Evolutionary conservation across 92 coral and sea anemone species (phyloP).

Genomic region (Hydrozoanthus gracilis): DNA sequence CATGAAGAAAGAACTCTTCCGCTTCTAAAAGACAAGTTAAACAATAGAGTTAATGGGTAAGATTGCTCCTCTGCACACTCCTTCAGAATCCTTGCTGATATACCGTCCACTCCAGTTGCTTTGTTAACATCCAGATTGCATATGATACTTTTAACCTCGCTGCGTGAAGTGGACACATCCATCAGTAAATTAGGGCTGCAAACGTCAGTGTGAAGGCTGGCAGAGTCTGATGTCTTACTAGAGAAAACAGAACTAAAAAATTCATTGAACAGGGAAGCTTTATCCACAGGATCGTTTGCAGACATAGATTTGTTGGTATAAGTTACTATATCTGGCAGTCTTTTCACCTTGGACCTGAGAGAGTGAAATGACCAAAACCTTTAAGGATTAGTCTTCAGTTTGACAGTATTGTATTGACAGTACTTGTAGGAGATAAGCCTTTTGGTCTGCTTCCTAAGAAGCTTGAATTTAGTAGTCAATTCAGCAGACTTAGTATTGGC

Average conservation of each 20-base stretch:
- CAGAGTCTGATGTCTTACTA: conserved; percentile 30
- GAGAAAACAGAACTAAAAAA: conserved; percentile 44
- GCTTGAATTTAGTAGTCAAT: conserved; percentile 51
- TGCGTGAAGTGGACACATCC: conserved; percentile 46
- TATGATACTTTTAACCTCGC: conserved; percentile 43
- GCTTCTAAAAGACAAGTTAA: conserved; percentile 38
- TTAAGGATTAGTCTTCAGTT: conserved; percentile 42
- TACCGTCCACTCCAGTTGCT: conserved; percentile 61
- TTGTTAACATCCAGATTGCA: conserved; percentile 47
- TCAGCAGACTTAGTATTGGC: conserved; percentile 53
- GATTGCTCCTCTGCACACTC: conserved; percentile 48
- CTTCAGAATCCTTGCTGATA: conserved; percentile 55
- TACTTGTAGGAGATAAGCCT: conserved; percentile 68
- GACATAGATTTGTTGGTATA: conserved; percentile 32
- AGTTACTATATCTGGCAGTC: conserved; percentile 49
- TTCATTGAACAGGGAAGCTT: conserved; percentile 59
- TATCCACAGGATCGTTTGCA: conserved; percentile 52
- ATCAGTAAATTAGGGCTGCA: conserved; percentile 37
- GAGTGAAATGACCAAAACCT: conserved; percentile 51
- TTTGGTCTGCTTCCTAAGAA: conserved; percentile 59
- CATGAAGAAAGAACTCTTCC: too few species aligned
- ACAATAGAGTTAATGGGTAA: conserved; percentile 35
- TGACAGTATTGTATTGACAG: conserved; percentile 36
- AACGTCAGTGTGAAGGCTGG: conserved; percentile 31
- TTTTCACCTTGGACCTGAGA: conserved; percentile 50